These are phyloP conservation scores for Zalophus californianus DNA, from an alignment of 2,797 vertebrate species.

Conservation along the genomic window DNA sequence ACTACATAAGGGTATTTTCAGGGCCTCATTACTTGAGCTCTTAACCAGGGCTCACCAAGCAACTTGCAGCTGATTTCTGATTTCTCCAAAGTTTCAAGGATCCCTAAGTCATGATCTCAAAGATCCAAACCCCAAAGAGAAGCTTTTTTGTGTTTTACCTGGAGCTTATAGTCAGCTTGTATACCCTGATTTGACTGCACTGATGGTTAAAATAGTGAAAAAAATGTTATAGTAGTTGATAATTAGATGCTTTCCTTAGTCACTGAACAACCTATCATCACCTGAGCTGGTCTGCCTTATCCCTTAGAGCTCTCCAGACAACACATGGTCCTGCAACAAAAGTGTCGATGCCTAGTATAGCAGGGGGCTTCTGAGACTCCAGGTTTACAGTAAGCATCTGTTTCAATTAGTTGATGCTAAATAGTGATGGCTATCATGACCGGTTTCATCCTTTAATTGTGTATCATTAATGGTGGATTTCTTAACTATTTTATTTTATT, in stretches of 20 bases:
- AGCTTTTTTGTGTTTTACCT: not conserved
- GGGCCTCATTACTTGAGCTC: not conserved
- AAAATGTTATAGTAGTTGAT: not conserved
- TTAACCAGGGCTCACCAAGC: not conserved
- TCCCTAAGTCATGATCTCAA: not conserved
- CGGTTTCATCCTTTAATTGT: not conserved
- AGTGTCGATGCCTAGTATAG: not conserved
- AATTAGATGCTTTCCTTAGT: not conserved
- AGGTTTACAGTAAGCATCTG: not conserved
- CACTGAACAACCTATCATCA: not conserved
- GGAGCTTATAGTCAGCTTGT: not conserved
- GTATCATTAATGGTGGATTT: not conserved
- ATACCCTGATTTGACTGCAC: not conserved
- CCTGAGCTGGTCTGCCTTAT: not conserved
- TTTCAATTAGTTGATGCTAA: slow-evolving; percentile 3
- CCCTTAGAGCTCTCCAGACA: not conserved
- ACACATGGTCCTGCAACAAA: not conserved
- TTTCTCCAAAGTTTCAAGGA: not conserved
- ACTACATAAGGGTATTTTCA: not conserved
- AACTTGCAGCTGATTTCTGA: not conserved
- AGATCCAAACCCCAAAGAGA: not conserved
- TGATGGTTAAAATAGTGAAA: slow-evolving; percentile 42
- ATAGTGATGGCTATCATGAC: not conserved
- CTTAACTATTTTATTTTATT: no score
- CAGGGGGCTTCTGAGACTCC: not conserved